Percentiles rank a stretch among this genome's conserved stretches.
phyloP scores from a whole-genome alignment of 2,888 invertebrate genomes.

The Stictocephala bisonia region DNA sequence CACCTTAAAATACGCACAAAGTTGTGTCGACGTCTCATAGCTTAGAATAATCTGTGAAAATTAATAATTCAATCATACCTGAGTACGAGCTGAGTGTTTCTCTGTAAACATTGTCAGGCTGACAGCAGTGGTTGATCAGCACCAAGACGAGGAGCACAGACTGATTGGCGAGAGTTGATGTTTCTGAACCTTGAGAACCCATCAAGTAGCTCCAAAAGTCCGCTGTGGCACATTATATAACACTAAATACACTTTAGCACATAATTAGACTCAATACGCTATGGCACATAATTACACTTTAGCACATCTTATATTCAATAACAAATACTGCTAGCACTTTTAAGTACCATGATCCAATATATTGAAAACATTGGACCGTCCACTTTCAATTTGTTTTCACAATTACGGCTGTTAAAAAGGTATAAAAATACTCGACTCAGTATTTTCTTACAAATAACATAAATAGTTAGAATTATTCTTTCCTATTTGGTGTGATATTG shows the following conservation, averaged over 20 bases:
- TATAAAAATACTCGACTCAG: no score
- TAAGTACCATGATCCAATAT: not conserved
- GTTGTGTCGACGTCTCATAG: no score
- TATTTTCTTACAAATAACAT: no score
- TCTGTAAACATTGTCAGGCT: constrained; percentile 84
- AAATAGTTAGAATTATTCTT: no score
- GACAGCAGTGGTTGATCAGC: constrained; percentile 88
- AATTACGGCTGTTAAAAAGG: no score
- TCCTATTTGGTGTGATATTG: no score
- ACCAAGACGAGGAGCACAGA: constrained; percentile 88
- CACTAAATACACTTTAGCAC: not conserved
- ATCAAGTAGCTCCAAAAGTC: constrained; percentile 86
- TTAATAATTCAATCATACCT: no score
- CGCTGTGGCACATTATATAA: constrained; percentile 65
- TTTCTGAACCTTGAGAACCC: constrained; percentile 61
- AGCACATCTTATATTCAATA: not conserved
- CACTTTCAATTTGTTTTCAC: not conserved
- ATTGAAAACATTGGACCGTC: not conserved
- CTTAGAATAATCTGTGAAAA: no score
- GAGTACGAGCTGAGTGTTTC: constrained; percentile 71
- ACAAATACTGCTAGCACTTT: not conserved
- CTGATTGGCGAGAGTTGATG: constrained; percentile 83
- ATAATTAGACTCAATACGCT: not conserved
- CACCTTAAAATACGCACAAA: no score
- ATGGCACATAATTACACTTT: not conserved